phyloP scores from a whole-genome alignment of 1,140 invertebrate genomes.

The Stegodyphus mimosarum region DNA sequence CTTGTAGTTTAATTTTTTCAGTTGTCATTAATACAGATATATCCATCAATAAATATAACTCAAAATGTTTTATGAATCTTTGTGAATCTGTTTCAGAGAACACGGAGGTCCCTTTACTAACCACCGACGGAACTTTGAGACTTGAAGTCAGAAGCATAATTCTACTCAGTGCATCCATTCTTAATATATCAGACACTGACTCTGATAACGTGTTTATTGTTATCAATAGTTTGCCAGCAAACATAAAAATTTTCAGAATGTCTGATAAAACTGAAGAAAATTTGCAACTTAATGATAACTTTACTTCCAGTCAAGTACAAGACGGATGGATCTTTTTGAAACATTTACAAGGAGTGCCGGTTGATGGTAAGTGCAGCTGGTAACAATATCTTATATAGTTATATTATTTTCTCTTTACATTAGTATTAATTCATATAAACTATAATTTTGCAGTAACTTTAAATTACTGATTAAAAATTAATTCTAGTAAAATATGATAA shows the following conservation, averaged over 20 bases:
- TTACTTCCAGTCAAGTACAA: slow-evolving; percentile 26
- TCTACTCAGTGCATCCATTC: slow-evolving; percentile 11
- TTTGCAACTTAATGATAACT: slow-evolving; percentile 14
- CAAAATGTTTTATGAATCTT: background rate
- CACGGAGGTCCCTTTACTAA: slow-evolving; percentile 2
- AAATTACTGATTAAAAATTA: no score
- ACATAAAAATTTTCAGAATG: slow-evolving; percentile 18
- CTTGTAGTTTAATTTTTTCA: background rate
- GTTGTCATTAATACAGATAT: background rate
- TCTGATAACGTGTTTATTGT: slow-evolving; percentile 20
- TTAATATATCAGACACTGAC: slow-evolving; percentile 17
- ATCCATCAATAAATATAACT: background rate
- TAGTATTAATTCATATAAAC: no score
- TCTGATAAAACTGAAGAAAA: slow-evolving; percentile 12
- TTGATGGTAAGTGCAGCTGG: slow-evolving; percentile 16
- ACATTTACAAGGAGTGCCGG: slow-evolving; percentile 1
- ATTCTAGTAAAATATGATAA: no score
- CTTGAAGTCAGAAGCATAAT: slow-evolving; percentile 17
- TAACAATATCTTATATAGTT: no score
- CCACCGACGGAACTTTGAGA: background rate
- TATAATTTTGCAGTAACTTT: no score
- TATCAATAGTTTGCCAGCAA: background rate
- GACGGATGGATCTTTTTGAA: slow-evolving; percentile 48
- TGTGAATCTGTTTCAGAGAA: slow-evolving; percentile 11
- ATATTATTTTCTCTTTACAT: no score